These are phyloP conservation scores for Caenorhabditis uteleia DNA, from an alignment of 2,888 invertebrate genomes.

Conservation along the genomic window DNA sequence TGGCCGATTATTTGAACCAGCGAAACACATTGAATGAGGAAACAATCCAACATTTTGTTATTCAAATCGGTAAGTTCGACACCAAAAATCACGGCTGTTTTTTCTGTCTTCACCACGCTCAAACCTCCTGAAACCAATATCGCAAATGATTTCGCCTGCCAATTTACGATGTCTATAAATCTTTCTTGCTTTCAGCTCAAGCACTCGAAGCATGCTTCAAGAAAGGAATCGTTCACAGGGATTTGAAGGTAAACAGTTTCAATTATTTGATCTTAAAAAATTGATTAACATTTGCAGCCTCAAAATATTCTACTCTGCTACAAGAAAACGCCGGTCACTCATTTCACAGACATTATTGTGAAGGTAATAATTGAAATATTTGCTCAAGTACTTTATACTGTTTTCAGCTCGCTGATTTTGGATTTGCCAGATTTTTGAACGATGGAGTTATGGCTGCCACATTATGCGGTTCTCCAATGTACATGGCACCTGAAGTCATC, in stretches of 20 bases:
- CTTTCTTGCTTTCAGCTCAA: constrained; percentile 77
- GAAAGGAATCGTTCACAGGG: constrained; percentile 97
- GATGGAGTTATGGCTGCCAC: constrained; percentile 99
- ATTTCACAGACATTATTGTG: constrained; percentile 85
- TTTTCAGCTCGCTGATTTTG: constrained; percentile 87
- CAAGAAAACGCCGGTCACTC: constrained; percentile 72
- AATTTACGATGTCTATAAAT: background rate
- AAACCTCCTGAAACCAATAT: background rate
- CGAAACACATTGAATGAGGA: constrained; percentile 96
- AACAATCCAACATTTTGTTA: constrained; percentile 90
- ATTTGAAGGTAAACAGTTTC: too few species aligned
- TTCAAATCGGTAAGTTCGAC: constrained; percentile 82
- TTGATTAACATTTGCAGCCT: too few species aligned
- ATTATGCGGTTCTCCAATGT: constrained; percentile 98
- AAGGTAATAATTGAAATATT: constrained; percentile 73
- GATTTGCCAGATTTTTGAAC: constrained; percentile 95
- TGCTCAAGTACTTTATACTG: background rate
- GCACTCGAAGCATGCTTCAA: constrained; percentile 96
- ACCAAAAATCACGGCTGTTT: constrained; percentile 16
- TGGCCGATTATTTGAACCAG: constrained; percentile 92
- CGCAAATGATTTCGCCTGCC: background rate
- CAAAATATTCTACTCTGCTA: constrained; percentile 93
- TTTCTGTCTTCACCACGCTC: background rate
- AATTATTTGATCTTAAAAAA: too few species aligned
- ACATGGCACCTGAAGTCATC: constrained; percentile 88